phyloP scores from a whole-genome alignment of 1,140 invertebrate genomes.

The Drosophila auraria region DNA sequence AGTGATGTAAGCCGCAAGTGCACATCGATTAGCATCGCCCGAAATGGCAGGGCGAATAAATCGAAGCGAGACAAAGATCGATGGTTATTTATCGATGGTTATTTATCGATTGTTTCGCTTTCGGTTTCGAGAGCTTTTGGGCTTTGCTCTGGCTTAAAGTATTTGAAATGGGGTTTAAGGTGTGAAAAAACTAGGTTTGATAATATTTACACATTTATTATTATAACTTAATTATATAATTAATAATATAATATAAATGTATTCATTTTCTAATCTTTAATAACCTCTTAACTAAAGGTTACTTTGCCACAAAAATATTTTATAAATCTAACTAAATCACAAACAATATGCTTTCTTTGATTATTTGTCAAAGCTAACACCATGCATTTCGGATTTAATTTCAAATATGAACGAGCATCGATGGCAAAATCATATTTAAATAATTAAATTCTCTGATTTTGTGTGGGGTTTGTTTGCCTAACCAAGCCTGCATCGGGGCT shows the following conservation, averaged over 20 bases:
- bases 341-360: not conserved
- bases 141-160: not conserved
- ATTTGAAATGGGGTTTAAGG: no score
- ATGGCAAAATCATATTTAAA: constrained; percentile 19
- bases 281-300: not conserved
- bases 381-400: constrained; percentile 6
- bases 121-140: not conserved
- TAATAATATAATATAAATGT: no score
- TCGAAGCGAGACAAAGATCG: constrained; percentile 18
- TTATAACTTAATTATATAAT: no score
- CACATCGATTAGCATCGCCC: constrained; percentile 38
- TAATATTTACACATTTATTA: no score
- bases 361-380: not conserved
- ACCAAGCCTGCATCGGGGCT: constrained; percentile 3
- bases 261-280: no score
- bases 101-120: constrained; percentile 7
- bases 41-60: constrained; percentile 18
- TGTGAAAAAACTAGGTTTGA: no score
- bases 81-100: constrained; percentile 16
- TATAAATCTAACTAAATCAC: not conserved
- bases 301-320: not conserved
- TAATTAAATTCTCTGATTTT: constrained; percentile 26
- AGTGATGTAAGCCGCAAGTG: constrained; percentile 40
- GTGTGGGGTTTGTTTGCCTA: not conserved
- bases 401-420: not conserved